Evolutionary conservation across 1,140 invertebrate species (phyloP).

Genomic region (Littorina saxatilis): DNA sequence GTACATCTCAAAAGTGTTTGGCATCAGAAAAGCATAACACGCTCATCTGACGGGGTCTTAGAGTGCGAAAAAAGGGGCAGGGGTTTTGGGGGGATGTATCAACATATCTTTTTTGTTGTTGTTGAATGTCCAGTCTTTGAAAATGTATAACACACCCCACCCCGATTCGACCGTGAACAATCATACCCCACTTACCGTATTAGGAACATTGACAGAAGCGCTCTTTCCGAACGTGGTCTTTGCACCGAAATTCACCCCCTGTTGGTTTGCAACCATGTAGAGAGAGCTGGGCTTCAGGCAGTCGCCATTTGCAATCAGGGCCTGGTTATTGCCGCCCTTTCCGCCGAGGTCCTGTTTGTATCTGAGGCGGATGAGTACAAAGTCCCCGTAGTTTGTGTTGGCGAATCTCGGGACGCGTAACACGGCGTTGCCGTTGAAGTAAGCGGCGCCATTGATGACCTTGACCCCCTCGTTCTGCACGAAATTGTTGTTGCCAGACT

Average conservation of each 20-base stretch:
- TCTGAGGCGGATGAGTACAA: slow-evolving; percentile 45
- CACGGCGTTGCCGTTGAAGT: slow-evolving; percentile 57
- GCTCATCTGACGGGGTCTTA: too few relatives aligned
- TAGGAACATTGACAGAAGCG: slow-evolving; percentile 45
- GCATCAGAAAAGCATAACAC: too few relatives aligned
- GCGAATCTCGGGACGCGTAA: slow-evolving; percentile 58
- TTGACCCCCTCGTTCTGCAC: slow-evolving; percentile 55
- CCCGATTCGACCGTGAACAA: too few relatives aligned
- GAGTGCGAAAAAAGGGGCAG: too few relatives aligned
- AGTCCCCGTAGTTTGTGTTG: slow-evolving; percentile 55
- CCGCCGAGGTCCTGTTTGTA: slow-evolving; percentile 45
- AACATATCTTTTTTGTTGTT: too few relatives aligned
- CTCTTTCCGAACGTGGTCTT: slow-evolving; percentile 42
- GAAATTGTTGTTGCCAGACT: slow-evolving; percentile 50
- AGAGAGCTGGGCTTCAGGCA: slow-evolving; percentile 58
- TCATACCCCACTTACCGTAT: slow-evolving; percentile 30
- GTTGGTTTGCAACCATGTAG: slow-evolving; percentile 62
- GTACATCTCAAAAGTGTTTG: too few relatives aligned
- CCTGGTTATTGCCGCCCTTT: slow-evolving; percentile 35
- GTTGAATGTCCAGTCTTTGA: too few relatives aligned
- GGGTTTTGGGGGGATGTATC: too few relatives aligned
- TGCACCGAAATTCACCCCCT: slow-evolving; percentile 65
- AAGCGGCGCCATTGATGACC: slow-evolving; percentile 49
- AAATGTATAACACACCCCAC: too few relatives aligned
- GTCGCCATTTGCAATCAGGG: slow-evolving; percentile 60